phyloP scores from a whole-genome alignment of 2,113 vertebrate genomes.

The Canis aureus region DNA sequence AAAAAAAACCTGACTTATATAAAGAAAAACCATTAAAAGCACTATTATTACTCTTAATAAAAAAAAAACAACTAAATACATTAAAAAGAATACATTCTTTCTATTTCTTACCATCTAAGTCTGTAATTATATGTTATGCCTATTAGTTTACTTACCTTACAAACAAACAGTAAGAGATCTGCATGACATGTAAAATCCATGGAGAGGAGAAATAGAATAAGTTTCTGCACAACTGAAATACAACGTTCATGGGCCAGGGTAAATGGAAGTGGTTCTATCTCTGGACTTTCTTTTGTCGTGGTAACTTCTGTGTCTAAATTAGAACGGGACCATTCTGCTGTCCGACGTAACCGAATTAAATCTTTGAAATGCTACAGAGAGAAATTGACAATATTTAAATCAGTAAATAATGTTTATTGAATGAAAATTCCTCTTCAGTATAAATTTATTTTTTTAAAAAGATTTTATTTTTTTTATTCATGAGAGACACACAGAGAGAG shows the following conservation, averaged over 20 bases:
- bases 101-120: not conserved
- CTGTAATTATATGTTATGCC: not conserved
- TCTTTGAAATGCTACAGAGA: conserved; percentile 97
- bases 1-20: not conserved
- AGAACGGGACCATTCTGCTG: conserved; percentile 98
- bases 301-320: conserved; percentile 95
- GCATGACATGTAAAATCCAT: conserved; percentile 99
- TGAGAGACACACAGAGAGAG: no score
- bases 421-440: not conserved
- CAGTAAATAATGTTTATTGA: not conserved
- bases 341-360: conserved; percentile 97
- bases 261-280: conserved; percentile 97
- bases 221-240: conserved; percentile 98
- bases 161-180: conserved; percentile 98
- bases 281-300: conserved; percentile 95
- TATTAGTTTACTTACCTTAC: conserved; percentile 91
- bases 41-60: not conserved
- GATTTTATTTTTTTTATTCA: no score
- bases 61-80: conserved; percentile 1
- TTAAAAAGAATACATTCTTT: not conserved
- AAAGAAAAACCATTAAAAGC: not conserved
- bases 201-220: conserved; percentile 97
- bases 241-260: conserved; percentile 98
- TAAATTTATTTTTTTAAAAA: no score
- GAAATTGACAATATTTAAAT: conserved; percentile 58